A percentile compares a stretch with the other conserved stretches of the same genome.
Evolutionary conservation across 2,888 invertebrate species (phyloP).

Genomic region (Apoderus coryli): DNA sequence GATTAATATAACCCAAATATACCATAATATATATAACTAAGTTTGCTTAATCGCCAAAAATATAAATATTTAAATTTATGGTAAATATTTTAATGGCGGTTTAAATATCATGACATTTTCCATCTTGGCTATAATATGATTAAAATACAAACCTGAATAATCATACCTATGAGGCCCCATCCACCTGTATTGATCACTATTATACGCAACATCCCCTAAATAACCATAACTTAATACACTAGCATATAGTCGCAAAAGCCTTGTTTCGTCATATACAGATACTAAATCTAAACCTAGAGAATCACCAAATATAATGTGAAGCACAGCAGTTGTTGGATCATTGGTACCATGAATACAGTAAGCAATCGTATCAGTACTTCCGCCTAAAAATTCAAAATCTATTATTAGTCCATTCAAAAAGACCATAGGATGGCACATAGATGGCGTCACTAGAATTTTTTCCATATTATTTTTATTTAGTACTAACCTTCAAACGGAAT

Average conservation of each 20-base stretch:
- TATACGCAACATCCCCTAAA: slow-evolving; percentile 65
- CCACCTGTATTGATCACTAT: slow-evolving; percentile 70
- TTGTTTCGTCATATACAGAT: slow-evolving; percentile 49
- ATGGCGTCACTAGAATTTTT: no score
- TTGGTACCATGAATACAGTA: slow-evolving; percentile 67
- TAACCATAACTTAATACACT: slow-evolving; percentile 74
- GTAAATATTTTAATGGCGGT: no score
- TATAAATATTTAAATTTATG: no score
- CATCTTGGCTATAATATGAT: no score
- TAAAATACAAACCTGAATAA: slow-evolving; percentile 43
- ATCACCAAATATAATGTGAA: slow-evolving; percentile 69
- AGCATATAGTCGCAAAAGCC: slow-evolving; percentile 50
- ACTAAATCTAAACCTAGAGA: slow-evolving; percentile 59
- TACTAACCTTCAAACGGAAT: no score
- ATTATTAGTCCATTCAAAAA: no score
- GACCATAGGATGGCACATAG: no score
- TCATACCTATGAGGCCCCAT: slow-evolving; percentile 77
- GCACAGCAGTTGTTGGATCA: slow-evolving; percentile 64
- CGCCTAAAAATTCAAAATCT: slow-evolving; percentile 32
- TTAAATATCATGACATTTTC: no score
- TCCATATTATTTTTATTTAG: no score
- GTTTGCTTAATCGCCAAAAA: no score
- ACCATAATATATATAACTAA: no score
- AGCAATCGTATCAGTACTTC: slow-evolving; percentile 65
- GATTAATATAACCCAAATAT: no score